Conservation (phyloP, 2,797 vertebrate genomes). For the Rhyacichthys aspro region DNA sequence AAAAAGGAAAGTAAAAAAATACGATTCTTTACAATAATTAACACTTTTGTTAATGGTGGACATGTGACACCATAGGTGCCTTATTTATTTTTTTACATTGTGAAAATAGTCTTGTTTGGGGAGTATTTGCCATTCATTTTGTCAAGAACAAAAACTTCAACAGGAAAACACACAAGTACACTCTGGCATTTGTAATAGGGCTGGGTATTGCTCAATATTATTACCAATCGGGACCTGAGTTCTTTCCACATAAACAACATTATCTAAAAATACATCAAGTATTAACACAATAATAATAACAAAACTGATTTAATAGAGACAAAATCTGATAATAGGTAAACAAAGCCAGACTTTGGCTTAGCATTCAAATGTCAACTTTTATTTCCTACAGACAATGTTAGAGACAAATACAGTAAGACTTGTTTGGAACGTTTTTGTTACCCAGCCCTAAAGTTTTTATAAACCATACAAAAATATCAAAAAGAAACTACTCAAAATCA, state of each 20-base stretch:
- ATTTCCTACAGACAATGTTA: conserved; percentile 1
- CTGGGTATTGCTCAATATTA: conserved; percentile 26
- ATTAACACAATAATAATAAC: conserved; percentile 31
- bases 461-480: conserved; percentile 60
- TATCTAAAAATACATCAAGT: conserved; percentile 29
- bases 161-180: conserved; percentile 14
- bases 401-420: conserved; percentile 7
- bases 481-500: conserved; percentile 80
- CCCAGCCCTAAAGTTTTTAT: conserved; percentile 26
- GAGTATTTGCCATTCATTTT: conserved; percentile 7
- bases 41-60: neutral
- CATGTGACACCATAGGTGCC: conserved; percentile 1
- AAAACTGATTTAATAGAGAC: conserved; percentile 21
- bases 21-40: no score
- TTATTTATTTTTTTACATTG: conserved; percentile 35
- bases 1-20: neutral
- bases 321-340: conserved; percentile 31
- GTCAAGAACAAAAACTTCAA: conserved; percentile 5
- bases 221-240: conserved; percentile 11
- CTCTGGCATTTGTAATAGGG: conserved; percentile 23
- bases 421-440: conserved; percentile 8
- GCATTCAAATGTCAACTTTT: conserved; percentile 1
- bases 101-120: neutral
- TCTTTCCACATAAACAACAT: neutral
- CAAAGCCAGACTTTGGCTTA: conserved; percentile 16